phyloP scores from a whole-genome alignment of 2,113 vertebrate genomes.

The Camarhynchus parvulus region DNA sequence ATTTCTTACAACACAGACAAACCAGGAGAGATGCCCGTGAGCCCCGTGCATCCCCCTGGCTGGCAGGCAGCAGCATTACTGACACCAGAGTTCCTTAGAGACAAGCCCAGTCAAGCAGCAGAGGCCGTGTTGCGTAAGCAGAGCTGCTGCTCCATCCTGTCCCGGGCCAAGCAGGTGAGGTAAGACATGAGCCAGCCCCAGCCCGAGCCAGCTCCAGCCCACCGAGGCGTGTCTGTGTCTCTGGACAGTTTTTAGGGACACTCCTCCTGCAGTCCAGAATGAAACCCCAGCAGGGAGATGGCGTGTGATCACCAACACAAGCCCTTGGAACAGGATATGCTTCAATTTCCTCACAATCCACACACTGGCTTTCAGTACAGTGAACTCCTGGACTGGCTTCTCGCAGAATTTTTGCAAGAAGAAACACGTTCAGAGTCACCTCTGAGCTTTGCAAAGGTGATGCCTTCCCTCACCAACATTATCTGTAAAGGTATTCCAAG shows the following conservation, averaged over 20 bases:
- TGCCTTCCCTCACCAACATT: neutral
- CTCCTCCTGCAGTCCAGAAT: rapidly evolving
- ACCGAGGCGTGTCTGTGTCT: neutral
- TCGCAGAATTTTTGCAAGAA: neutral
- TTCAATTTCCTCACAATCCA: conserved; percentile 3
- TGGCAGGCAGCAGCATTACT: neutral
- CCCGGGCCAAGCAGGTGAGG: neutral
- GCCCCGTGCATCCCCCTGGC: rapidly evolving
- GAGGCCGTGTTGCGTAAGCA: neutral
- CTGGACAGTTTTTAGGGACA: neutral
- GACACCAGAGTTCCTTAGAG: neutral
- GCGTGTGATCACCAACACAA: neutral
- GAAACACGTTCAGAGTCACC: neutral
- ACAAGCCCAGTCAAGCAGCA: conserved; percentile 42
- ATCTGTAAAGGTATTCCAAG: neutral
- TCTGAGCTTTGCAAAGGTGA: neutral
- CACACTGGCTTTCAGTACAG: neutral
- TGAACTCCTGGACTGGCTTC: neutral
- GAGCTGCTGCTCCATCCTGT: neutral
- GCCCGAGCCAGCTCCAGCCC: neutral
- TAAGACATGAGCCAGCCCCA: neutral
- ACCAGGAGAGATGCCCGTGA: rapidly evolving
- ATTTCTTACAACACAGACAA: neutral
- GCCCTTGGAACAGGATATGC: conserved; percentile 18
- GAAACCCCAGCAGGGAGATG: neutral